Base-by-base conservation (phyloP, 2,797 vertebrate genomes). In the Eulemur coronatus region DNA sequence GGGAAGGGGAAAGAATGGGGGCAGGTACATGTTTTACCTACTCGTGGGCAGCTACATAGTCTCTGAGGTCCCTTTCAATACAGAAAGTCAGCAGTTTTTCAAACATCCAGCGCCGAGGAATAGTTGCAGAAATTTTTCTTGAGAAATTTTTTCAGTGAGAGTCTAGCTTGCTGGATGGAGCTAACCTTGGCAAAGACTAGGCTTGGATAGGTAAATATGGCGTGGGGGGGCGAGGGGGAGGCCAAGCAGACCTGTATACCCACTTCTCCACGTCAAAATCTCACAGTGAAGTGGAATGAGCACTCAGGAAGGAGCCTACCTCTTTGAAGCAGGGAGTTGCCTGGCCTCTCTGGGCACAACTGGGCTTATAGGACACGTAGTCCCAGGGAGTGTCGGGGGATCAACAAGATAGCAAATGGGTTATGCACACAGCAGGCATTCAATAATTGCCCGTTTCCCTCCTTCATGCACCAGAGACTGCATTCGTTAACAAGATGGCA, bases 71-170 rank as follows among this genome's bases (percentile, higher is more conserved):
- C 22, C 41, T 38, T 93, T 79, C 28, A 46, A 86, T 76, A 80
- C 41, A 94, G 69, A 79, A 90, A 78, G 33, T 48, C 61, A 70
- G 38, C 35, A 59, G 57, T 75, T 90, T 63, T 84, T 84, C 76
- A 79, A 79, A 79, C 35, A 30, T 33, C 38, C 73, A 48, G 80
- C 15, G 38, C 11, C 5, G 11, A 88, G 41, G 22, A 46, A 18
- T 59, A 43, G 24, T 82, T 85, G 43, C 26, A 92, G 41, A 70
- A 55, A 75, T 11, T 81, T 86, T 57, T 76, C 73, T 81, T 65
- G 46, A 33, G 81, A 84, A 87, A 70, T 28, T 5, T 57, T 81
- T 63, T 69, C 55, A 48, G 35, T 4, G 43, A 15, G 14, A 70
- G 8, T 67, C 28, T n/a, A 91, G 14, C 30, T 89, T 30, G 46